Evolutionary conservation across 2,113 vertebrate genomes (phyloP), one percentile per base, ranked within the genome.

Genomic region (Monarcha castaneiventris): DNA sequence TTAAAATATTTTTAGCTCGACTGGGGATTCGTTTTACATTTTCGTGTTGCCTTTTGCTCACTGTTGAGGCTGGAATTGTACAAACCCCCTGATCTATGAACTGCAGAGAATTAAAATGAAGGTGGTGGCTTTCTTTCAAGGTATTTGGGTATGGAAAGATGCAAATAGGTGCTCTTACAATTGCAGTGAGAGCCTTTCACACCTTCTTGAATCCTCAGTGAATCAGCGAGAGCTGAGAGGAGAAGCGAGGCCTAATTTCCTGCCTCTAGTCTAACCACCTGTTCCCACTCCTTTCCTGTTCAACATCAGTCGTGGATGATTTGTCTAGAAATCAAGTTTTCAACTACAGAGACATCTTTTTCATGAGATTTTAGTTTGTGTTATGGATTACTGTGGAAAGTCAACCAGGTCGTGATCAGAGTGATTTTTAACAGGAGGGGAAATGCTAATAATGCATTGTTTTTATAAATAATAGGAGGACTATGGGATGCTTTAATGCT

Each of bases 141-240:
- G 85, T 59, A 74, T 85, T 90, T 16, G 55, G 81, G 67, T 88
- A 43, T 48, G 5, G 2, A 54, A 56, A 92, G 87, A 91, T 95
- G 95, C 92, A 95, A 95, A 96, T 93, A 48, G 87, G 30, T 32
- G 75, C 94, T 96, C 87, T 94, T 94, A 48, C 26, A 86, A 55
- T 86, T 92, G 90, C 94, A 73, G 26, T 94, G 88, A 97, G 94
- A 96, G 87, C 87, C 93, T 93, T 93, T 91, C 67, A 91, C 67
- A 58, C 35, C 75, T 93, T 73, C 90, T 96, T 93, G 90, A 97
- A n/a, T 76, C 51, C 71, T 68, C 54, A 33, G 30, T 22, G 89
- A 90, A 77, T 88, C 75, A 55, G 14, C 18, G 67, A 93, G 87
- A 87, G 84, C 75, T 66, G 75, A 89, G 89, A 89, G 90, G 85